Evolutionary conservation across 2,888 invertebrate species (phyloP).

Genomic region (Eupelmus urozonus): DNA sequence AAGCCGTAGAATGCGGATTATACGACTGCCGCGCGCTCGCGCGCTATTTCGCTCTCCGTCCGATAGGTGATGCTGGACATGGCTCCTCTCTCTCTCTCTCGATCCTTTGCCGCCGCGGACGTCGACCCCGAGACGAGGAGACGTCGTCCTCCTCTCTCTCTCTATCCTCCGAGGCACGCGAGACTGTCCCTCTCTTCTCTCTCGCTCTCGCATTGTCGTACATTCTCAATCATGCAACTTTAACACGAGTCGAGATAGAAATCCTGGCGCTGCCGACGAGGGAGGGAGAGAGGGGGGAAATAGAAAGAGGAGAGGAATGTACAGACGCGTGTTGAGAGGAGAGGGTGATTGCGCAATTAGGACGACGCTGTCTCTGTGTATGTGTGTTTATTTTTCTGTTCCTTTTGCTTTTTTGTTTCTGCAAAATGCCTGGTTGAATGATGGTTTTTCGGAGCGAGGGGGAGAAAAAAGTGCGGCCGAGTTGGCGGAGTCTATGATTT

Average conservation of each 20-base stretch:
- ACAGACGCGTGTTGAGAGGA: not conserved
- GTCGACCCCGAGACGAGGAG: conserved; percentile 57
- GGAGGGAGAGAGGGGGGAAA: conserved; percentile 3
- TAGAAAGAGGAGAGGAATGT: not conserved
- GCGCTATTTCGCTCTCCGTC: conserved; percentile 67
- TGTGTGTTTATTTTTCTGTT: too few species aligned
- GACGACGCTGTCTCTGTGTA: too few species aligned
- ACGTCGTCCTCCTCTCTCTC: conserved; percentile 53
- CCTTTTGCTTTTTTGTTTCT: too few species aligned
- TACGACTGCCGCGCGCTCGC: conserved; percentile 54
- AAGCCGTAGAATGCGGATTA: conserved; percentile 70
- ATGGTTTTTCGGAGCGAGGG: too few species aligned
- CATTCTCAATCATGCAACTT: conserved; percentile 61
- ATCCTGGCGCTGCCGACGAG: conserved; percentile 1
- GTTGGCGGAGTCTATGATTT: too few species aligned
- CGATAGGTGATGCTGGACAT: conserved; percentile 75
- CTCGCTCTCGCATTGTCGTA: conserved; percentile 67
- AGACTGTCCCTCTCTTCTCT: too few species aligned
- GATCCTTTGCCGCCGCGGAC: conserved; percentile 48
- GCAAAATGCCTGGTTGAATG: too few species aligned
- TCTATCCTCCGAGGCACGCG: conserved; percentile 63
- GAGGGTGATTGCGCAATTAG: conserved; percentile 25
- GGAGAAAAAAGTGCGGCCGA: too few species aligned
- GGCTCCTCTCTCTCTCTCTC: conserved; percentile 52
- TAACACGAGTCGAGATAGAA: conserved; percentile 37